Evolutionary conservation across 2,113 vertebrate genomes (phyloP).

Genomic region (Oplegnathus fasciatus): DNA sequence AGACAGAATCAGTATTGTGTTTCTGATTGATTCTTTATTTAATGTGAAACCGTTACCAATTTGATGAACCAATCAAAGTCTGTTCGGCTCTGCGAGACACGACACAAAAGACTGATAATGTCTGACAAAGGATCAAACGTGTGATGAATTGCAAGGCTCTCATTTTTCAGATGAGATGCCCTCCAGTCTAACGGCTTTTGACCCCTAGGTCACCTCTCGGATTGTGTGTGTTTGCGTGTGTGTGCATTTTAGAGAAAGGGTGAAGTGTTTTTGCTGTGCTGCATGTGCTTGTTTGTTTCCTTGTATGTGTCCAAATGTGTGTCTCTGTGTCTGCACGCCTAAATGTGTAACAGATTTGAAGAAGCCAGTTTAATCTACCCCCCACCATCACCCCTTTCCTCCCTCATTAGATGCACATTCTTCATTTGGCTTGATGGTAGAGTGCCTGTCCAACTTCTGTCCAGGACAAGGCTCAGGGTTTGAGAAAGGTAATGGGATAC

Average conservation of each 20-base stretch:
- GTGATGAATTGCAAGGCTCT: conserved; percentile 74
- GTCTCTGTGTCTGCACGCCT: conserved; percentile 34
- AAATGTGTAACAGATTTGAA: conserved; percentile 66
- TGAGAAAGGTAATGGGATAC: conserved; percentile 60
- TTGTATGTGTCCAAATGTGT: conserved; percentile 6
- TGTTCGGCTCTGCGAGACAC: conserved; percentile 13
- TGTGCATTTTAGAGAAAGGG: conserved; percentile 22
- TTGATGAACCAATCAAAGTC: conserved; percentile 30
- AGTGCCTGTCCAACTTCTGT: conserved; percentile 69
- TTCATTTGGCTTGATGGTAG: conserved; percentile 71
- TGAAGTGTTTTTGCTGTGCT: conserved; percentile 9
- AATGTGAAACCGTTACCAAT: conserved; percentile 20
- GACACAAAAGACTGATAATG: conserved; percentile 52
- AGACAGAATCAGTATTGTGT: background rate
- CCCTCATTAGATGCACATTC: conserved; percentile 67
- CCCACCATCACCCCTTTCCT: conserved; percentile 13
- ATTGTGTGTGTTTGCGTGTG: conserved; percentile 39
- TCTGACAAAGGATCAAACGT: conserved; percentile 64
- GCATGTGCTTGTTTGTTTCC: conserved; percentile 28
- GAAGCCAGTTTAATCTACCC: conserved; percentile 47
- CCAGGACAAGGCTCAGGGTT: conserved; percentile 42
- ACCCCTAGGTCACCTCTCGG: conserved; percentile 55
- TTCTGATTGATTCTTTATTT: conserved; percentile 29
- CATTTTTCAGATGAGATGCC: conserved; percentile 65
- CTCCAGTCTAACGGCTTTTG: conserved; percentile 66